Evolutionary conservation across 2,113 vertebrate species (phyloP), one percentile per base, ranked within the genome.

Genomic region (Xenopus borealis): DNA sequence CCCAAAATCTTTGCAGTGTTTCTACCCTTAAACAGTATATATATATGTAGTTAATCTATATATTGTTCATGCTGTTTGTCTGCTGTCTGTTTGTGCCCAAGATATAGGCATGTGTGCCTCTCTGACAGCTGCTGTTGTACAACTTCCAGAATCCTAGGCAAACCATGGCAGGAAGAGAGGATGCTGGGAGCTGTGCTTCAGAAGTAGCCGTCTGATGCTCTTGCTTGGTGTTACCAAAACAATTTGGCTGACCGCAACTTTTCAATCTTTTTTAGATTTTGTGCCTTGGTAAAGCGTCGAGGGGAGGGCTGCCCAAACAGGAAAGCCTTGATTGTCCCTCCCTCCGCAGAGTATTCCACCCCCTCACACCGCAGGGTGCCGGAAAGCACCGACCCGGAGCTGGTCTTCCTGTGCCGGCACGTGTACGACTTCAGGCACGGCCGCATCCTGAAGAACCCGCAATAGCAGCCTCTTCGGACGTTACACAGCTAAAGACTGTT

Each of bases 391-490:
- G 95, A 98, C 84, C 94, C 95, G 0, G 93, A 96, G 79, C 88
- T 98, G 89, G 97, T 99, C 85, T 98, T 95, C 82, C 94, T 99
- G 86, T 98, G 97, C 85, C 96, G 97, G 78, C 97, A 98, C 40
- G 97, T 98, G 89, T 99, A 99, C 18, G 97, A 99, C 87, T 99
- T 98, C 85, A 90, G 97, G 79, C 96, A 94, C 10, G 97, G 97
- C 66, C 96, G 97, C 84, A 96, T 98, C 87, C 88, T 99, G 83
- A 99, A 99, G 91, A 99, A 98, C 86, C 94, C 98, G 2, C 96
- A 98, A 89, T 98, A 99, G 92, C 74, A 2, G 19, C 3, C 67
- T 7, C 19, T 13, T 10, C 70, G 8, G 0, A 1, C 0, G 27
- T 59, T 80, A 72, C 20, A 4, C 12, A 20, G 20, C 8, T 66